A percentile compares a stretch with the other conserved stretches of the same genome.
These are phyloP conservation scores for Diceros bicornis DNA, from an alignment of 2,797 vertebrate genomes.

Conservation along the genomic window DNA sequence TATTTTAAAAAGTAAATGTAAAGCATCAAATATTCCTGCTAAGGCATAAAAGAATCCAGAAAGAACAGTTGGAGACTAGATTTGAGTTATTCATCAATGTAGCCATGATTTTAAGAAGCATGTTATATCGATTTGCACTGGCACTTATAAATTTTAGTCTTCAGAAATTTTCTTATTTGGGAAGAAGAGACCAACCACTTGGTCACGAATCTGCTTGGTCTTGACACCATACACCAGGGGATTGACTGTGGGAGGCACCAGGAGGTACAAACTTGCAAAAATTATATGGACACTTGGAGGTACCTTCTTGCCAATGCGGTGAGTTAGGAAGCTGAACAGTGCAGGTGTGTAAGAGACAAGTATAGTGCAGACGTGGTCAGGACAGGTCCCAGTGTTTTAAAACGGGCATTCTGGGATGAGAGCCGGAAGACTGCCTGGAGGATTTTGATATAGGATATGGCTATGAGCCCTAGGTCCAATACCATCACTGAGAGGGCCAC, in stretches of 20 bases:
- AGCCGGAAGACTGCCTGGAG: conserved; percentile 70
- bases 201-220: conserved; percentile 77
- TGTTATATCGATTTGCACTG: not conserved
- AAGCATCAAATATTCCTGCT: not conserved
- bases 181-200: conserved; percentile 13
- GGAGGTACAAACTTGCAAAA: conserved; percentile 74
- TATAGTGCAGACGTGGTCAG: conserved; percentile 76
- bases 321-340: conserved; percentile 81
- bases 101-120: not conserved
- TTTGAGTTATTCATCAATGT: not conserved
- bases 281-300: conserved; percentile 73
- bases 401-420: conserved; percentile 70
- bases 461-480: conserved; percentile 82
- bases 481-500: conserved; percentile 71
- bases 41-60: not conserved
- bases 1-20: not conserved
- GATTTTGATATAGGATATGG: conserved; percentile 89
- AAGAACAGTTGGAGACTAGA: not conserved
- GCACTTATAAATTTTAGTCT: not conserved
- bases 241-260: conserved; percentile 70
- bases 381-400: conserved; percentile 77
- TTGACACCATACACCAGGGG: conserved; percentile 77
- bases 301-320: conserved; percentile 79
- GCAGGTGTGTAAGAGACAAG: conserved; percentile 79
- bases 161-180: conserved; percentile 28